Percentiles rank a stretch among this genome's conserved stretches.
Evolutionary conservation across 2,797 vertebrate species (phyloP).

Genomic region (Serranus cabrilla): DNA sequence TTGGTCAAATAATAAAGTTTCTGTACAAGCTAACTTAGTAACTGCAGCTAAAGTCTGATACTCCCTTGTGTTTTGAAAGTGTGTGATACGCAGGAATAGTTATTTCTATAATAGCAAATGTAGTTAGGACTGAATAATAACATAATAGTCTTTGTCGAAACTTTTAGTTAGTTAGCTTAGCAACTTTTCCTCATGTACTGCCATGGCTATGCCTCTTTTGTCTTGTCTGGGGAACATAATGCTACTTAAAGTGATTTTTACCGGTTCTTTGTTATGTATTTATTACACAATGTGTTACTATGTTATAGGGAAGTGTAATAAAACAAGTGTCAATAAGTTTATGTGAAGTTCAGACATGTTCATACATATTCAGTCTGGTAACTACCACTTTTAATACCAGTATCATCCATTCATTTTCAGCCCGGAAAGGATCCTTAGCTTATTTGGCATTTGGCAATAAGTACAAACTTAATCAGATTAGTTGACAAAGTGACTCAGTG

Average conservation of each 20-base stretch:
- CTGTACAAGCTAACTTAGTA: constrained; percentile 23
- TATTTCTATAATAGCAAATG: not conserved
- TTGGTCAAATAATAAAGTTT: constrained; percentile 35
- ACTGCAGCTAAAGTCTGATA: constrained; percentile 19
- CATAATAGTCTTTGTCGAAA: not conserved
- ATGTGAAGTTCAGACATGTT: constrained; percentile 4
- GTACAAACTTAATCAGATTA: constrained; percentile 31
- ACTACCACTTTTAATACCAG: not conserved
- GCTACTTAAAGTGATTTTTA: not conserved
- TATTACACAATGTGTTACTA: not conserved
- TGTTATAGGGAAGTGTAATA: not conserved
- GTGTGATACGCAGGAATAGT: not conserved
- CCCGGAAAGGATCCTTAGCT: not conserved
- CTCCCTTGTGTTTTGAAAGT: constrained; percentile 32
- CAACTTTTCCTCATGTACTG: constrained; percentile 66
- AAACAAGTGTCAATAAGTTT: constrained; percentile 20
- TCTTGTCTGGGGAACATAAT: constrained; percentile 35
- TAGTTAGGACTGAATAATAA: not conserved
- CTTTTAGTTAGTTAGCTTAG: constrained; percentile 65
- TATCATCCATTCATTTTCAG: constrained; percentile 8
- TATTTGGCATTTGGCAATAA: constrained; percentile 15
- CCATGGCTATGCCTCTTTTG: constrained; percentile 42
- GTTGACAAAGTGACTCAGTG: constrained; percentile 1
- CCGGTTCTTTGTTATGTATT: not conserved
- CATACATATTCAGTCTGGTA: not conserved